A percentile compares a stretch with the other conserved stretches of the same genome.
Evolutionary conservation across 2,113 vertebrate species (phyloP).

Genomic region (Otis tarda): DNA sequence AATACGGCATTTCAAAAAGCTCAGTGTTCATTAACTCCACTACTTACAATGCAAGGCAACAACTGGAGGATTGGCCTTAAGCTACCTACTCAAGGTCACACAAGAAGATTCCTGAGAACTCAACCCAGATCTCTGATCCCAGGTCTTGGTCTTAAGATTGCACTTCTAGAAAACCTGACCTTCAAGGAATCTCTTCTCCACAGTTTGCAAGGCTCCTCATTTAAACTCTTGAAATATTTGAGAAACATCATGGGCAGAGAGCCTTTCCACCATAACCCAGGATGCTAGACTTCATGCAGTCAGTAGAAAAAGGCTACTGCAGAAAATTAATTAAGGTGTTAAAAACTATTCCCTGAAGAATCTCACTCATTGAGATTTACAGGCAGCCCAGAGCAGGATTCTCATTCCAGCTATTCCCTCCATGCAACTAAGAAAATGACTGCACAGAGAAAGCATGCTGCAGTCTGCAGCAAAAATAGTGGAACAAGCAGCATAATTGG

Average conservation of each 20-base stretch:
- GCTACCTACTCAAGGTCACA: background rate
- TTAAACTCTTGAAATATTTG: background rate
- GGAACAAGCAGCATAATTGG: background rate
- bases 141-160: background rate
- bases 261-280: background rate
- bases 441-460: background rate
- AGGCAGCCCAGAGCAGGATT: background rate
- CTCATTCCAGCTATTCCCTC: background rate
- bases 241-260: background rate
- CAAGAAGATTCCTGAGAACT: background rate
- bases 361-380: background rate
- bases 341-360: background rate
- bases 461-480: background rate
- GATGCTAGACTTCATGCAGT: background rate
- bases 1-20: background rate
- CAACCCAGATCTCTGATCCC: background rate
- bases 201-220: background rate
- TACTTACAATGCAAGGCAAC: background rate
- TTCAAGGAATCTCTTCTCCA: background rate
- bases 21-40: background rate
- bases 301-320: background rate
- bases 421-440: background rate
- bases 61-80: background rate
- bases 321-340: background rate
- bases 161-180: background rate